Evolutionary conservation across 2,888 invertebrate genomes (phyloP).

Genomic region (Chrysolina haemoptera): DNA sequence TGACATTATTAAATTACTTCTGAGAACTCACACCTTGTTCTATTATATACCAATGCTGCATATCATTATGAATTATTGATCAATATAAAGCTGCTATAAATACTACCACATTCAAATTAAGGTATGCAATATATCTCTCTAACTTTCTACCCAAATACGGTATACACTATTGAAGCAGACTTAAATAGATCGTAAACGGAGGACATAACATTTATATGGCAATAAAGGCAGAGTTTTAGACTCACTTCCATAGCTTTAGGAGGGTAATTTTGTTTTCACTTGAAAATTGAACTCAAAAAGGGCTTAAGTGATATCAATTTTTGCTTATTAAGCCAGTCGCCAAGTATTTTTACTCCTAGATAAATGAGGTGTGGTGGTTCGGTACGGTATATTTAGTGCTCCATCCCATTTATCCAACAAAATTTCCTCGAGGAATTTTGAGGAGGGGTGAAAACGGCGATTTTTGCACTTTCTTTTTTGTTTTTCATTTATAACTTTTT

Average conservation of each 20-base stretch:
- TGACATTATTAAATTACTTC: constrained; percentile 10
- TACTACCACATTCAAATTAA: constrained; percentile 15
- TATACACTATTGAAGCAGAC: constrained; percentile 9
- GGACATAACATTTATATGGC: constrained; percentile 2
- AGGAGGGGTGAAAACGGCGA: no score
- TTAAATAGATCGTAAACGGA: constrained; percentile 14
- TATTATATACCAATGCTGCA: constrained; percentile 1
- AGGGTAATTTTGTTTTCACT: not conserved
- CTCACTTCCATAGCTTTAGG: not conserved
- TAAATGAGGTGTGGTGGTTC: no score
- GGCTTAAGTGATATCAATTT: no score
- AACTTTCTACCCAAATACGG: constrained; percentile 22
- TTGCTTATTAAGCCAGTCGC: no score
- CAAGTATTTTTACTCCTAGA: no score
- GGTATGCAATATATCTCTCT: constrained; percentile 4
- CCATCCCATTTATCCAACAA: no score
- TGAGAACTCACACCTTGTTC: constrained; percentile 9
- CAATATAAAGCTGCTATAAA: constrained; percentile 7
- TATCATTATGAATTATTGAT: constrained; percentile 15
- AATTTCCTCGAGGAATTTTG: no score
- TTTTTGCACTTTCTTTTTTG: no score
- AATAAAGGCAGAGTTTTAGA: not conserved
- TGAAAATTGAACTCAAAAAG: no score
- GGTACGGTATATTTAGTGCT: no score
- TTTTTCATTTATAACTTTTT: no score